Percentiles rank a stretch among this genome's conserved stretches.
Evolutionary conservation across 2,797 vertebrate genomes (phyloP).

Genomic region (Geotrypetes seraphini): DNA sequence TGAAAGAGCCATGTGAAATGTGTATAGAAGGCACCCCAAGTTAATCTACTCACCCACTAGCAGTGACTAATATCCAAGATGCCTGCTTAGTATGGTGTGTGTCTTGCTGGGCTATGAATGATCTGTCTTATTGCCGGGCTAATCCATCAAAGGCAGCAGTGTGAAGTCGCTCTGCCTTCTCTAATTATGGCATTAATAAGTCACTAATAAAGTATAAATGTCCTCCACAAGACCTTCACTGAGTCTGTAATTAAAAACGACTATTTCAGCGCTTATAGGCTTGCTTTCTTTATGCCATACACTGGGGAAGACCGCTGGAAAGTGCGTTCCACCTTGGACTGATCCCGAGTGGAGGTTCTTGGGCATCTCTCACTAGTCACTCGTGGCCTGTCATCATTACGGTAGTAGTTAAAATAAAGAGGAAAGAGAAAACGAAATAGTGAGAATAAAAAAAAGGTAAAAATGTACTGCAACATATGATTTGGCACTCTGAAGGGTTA

Average conservation of each 20-base stretch:
- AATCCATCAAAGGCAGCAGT: conserved; percentile 63
- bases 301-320: too few relatives aligned
- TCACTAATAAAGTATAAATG: conserved; percentile 63
- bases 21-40: conserved; percentile 4
- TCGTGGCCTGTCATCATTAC: too few relatives aligned
- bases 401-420: too few relatives aligned
- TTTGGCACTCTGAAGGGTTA: too few relatives aligned
- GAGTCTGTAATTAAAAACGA: neutral
- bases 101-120: conserved; percentile 18
- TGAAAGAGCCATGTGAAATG: too few relatives aligned
- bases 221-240: conserved; percentile 29
- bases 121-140: conserved; percentile 57
- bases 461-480: too few relatives aligned
- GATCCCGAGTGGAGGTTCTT: neutral
- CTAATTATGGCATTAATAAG: conserved; percentile 77
- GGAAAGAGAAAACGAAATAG: too few relatives aligned
- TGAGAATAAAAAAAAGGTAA: too few relatives aligned
- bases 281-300: neutral
- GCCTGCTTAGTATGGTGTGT: conserved; percentile 11
- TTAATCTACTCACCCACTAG: conserved; percentile 13
- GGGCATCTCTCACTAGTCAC: neutral
- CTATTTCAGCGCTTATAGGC: neutral
- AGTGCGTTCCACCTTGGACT: neutral
- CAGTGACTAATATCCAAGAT: conserved; percentile 7
- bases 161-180: conserved; percentile 70